These are phyloP conservation scores for Phylloscopus whistleri DNA, from an alignment of 2,113 vertebrate species.

Conservation along the genomic window DNA sequence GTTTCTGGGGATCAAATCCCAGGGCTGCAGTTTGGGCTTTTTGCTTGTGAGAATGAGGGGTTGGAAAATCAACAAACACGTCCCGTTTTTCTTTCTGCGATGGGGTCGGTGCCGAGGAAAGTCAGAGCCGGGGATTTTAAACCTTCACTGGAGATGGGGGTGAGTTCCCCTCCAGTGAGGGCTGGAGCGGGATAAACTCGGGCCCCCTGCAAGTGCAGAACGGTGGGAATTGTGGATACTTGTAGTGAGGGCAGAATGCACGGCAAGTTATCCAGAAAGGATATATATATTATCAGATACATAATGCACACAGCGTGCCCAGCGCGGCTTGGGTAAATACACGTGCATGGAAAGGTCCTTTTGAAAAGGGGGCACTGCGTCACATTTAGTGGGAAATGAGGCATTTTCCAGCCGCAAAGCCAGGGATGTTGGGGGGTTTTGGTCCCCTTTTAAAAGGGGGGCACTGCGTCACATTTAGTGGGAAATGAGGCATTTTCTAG, in stretches of 20 bases:
- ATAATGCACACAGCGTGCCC: fast-evolving
- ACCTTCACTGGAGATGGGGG: background rate
- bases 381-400: background rate
- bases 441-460: no score
- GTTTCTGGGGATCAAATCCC: background rate
- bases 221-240: background rate
- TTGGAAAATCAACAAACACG: conserved; percentile 1
- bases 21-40: background rate
- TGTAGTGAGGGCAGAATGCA: no score
- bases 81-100: background rate
- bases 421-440: background rate
- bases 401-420: background rate
- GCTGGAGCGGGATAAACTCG: background rate
- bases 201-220: background rate
- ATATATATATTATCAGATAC: fast-evolving
- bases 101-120: background rate
- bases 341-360: no score
- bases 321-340: background rate
- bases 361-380: background rate
- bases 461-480: no score
- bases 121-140: background rate
- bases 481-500: no score
- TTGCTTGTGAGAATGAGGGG: background rate
- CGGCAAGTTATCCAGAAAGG: background rate
- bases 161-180: background rate